Evolutionary conservation across 2,113 vertebrate genomes (phyloP).

Genomic region (Oryctolagus cuniculus): mOryCun1.1 NC_091440.1:99815501-99816000

Average conservation of each 20-base stretch:
- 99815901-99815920: background rate
- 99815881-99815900: background rate
- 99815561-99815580: conserved; percentile 25
- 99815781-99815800: background rate
- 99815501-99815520: background rate
- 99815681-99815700: conserved; percentile 18
- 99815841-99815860: background rate
- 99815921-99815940: background rate
- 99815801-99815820: background rate
- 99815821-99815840: background rate
- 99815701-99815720: background rate
- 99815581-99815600: conserved; percentile 49
- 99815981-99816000: conserved; percentile 29
- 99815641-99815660: background rate
- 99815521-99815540: background rate
- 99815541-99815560: background rate
- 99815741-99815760: conserved; percentile 3
- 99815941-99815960: background rate
- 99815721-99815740: background rate
- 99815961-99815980: background rate
- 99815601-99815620: conserved; percentile 17
- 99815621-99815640: background rate
- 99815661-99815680: conserved; percentile 6
- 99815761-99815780: background rate
- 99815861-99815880: background rate